phyloP scores from a whole-genome alignment of 2,113 vertebrate genomes.

The Salvelinus sp. region DNA sequence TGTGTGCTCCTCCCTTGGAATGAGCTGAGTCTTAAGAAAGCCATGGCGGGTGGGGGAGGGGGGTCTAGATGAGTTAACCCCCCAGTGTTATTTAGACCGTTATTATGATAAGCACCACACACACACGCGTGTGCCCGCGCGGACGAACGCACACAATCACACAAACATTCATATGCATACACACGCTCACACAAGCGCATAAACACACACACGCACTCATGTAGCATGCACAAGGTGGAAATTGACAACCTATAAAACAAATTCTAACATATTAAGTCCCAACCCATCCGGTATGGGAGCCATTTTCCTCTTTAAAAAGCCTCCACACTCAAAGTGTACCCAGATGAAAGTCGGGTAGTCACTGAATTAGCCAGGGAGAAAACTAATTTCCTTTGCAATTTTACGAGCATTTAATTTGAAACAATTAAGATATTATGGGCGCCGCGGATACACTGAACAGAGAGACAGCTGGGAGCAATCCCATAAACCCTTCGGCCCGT shows the following conservation, averaged over 20 bases:
- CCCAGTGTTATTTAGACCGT: constrained; percentile 52
- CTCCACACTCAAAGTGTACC: constrained; percentile 46
- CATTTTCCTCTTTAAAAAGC: constrained; percentile 56
- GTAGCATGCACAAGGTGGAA: neutral
- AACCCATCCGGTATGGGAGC: constrained; percentile 43
- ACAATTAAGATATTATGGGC: constrained; percentile 73
- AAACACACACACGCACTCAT: neutral
- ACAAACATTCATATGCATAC: no score
- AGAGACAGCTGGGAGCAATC: constrained; percentile 73
- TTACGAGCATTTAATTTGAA: constrained; percentile 75
- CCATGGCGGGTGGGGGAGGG: constrained; percentile 26
- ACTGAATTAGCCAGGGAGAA: constrained; percentile 62
- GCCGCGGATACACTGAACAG: constrained; percentile 57
- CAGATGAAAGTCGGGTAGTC: constrained; percentile 69
- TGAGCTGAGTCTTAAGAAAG: constrained; percentile 48
- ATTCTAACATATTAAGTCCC: constrained; percentile 27
- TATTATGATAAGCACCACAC: constrained; percentile 47
- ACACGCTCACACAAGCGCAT: neutral
- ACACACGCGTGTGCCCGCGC: neutral
- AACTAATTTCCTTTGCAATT: constrained; percentile 67
- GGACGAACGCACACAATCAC: neutral
- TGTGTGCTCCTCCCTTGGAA: constrained; percentile 40
- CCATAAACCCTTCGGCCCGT: constrained; percentile 67
- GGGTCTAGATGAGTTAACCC: constrained; percentile 48
- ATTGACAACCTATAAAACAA: constrained; percentile 54